Percentiles rank a stretch among this genome's conserved stretches.
These are phyloP conservation scores for Heterodera carotae DNA, from an alignment of 1,140 invertebrate genomes.

Conservation along the genomic window DNA sequence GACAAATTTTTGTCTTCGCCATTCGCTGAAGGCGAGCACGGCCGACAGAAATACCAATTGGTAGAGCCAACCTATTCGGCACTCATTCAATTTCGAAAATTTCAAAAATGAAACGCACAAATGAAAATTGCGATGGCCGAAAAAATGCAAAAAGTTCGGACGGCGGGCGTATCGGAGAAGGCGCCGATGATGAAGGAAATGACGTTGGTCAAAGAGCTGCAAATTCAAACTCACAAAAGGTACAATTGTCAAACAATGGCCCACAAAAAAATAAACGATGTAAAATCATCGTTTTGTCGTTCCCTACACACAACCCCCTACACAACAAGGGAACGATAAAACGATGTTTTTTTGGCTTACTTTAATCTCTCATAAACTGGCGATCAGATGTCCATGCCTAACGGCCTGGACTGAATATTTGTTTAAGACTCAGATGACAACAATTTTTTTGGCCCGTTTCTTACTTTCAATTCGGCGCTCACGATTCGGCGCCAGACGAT, in stretches of 20 bases:
- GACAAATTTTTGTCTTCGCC: slow-evolving; percentile 16
- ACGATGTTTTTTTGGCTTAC: too few relatives aligned
- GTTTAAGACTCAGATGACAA: too few relatives aligned
- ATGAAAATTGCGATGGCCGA: slow-evolving; percentile 83
- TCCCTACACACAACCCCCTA: too few relatives aligned
- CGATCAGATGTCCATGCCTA: too few relatives aligned
- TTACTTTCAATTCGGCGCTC: too few relatives aligned
- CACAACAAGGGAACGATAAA: too few relatives aligned
- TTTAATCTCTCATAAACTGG: too few relatives aligned
- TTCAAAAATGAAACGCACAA: slow-evolving; percentile 68
- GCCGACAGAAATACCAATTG: slow-evolving; percentile 91
- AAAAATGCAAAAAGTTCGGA: slow-evolving; percentile 87
- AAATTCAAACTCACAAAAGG: slow-evolving; percentile 17
- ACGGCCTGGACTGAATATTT: too few relatives aligned
- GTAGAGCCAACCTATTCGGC: slow-evolving; percentile 69
- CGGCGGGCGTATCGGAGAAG: slow-evolving; percentile 81
- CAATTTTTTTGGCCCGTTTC: too few relatives aligned
- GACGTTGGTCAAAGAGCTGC: slow-evolving; percentile 81
- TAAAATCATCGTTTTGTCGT: too few relatives aligned
- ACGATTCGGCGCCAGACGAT: too few relatives aligned
- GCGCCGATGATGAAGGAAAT: slow-evolving; percentile 94
- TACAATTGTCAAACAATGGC: too few relatives aligned
- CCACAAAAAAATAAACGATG: background rate
- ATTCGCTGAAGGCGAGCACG: slow-evolving; percentile 77
- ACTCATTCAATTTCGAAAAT: slow-evolving; percentile 69